Evolutionary conservation across 2,113 vertebrate species (phyloP).

Genomic region (Coracopsis vasa): DNA sequence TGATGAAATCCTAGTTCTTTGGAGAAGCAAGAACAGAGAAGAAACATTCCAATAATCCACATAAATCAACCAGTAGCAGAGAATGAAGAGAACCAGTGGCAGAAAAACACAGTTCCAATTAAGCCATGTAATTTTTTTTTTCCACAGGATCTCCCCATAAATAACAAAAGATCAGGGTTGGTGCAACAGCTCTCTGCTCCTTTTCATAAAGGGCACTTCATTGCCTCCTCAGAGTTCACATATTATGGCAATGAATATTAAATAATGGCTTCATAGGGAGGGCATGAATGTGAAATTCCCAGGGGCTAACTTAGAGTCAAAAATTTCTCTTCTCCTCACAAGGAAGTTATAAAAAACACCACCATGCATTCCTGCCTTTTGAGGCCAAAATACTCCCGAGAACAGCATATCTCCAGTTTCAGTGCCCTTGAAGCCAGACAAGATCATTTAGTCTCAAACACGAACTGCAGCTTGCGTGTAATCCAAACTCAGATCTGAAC

Average conservation of each 20-base stretch:
- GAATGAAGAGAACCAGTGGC: neutral
- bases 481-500: slow-evolving; percentile 25
- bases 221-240: neutral
- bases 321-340: neutral
- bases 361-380: neutral
- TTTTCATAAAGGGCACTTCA: neutral
- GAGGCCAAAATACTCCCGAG: neutral
- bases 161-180: neutral
- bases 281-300: neutral
- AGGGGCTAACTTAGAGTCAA: neutral
- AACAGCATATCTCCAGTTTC: neutral
- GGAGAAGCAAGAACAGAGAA: neutral
- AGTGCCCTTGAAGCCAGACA: slow-evolving; percentile 13
- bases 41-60: neutral
- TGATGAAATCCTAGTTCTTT: neutral
- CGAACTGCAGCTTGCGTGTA: neutral
- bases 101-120: slow-evolving; percentile 30
- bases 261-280: neutral
- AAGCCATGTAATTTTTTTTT: neutral
- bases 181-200: neutral
- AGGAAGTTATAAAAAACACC: neutral
- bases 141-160: neutral
- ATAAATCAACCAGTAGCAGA: slow-evolving; percentile 3
- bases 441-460: slow-evolving; percentile 24
- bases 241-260: neutral